Base-by-base conservation (phyloP, 2,797 vertebrate species). In the Sciaenops ocellatus region DNA sequence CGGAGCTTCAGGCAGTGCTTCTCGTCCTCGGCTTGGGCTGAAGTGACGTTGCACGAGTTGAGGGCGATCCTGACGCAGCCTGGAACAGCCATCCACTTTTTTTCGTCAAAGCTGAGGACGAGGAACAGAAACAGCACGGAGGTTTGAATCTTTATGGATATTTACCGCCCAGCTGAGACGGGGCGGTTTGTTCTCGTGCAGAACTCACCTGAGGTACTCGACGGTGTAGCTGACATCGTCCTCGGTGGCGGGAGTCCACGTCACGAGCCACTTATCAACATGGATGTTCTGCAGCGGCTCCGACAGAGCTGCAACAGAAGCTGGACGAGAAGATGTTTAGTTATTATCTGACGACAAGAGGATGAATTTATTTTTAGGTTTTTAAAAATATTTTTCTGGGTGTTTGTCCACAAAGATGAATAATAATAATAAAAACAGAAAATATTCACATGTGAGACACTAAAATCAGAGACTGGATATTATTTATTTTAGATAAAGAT, bases 31-130 rank as follows among this genome's bases (percentile, higher is more conserved):
- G 3, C 0, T 63, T 26, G 46, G 38, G 2, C 46, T 18, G 0
- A 20, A 5, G 0, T 5, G 3, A 90, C 47, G 8, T 87, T 9
- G n/a, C 91, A 92, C n/a, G 48, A 73, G 9, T 34, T 69, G 5
- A 4, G n/a, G 4, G 54, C 0, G 8, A 28, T 84, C 0, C 9
- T 17, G 13, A 28, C 1, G 3, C 91, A 92, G 26, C 22, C 2
- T 0, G 38, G 1, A 0, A 92, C 51, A 3, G 82, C 1, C 1
- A 0, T 5, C 90, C 90, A 91, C 5, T 0, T 0, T 0, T 0
- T 0, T 0, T 1, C 4, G 1, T 38, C 2, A 17, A 55, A 54
- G 3, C 85, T 87, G 76, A 46, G 24, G 55, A 79, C 11, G 11
- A 63, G 28, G 2, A 73, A 59, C 16, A 59, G 26, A 61, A 44